Evolutionary conservation across 1,140 invertebrate genomes (phyloP).

Genomic region (Antheraea pernyi): DNA sequence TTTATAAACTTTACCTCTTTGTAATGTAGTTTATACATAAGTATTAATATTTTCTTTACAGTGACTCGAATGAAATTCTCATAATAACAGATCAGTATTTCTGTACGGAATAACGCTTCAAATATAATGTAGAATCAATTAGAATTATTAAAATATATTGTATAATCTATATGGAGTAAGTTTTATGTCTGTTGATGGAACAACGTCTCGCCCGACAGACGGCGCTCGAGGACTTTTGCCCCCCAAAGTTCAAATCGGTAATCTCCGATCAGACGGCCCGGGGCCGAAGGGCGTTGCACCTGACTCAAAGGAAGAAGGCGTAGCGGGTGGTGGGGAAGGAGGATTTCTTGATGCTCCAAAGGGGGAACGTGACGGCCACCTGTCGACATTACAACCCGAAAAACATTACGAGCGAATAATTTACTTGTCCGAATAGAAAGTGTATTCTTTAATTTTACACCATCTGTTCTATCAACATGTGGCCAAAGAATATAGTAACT

Average conservation of each 20-base stretch:
- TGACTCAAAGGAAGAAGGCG: constrained; percentile 13
- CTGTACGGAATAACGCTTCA: too few relatives aligned
- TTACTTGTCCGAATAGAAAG: not conserved
- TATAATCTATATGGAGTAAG: not conserved
- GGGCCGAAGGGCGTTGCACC: constrained; percentile 33
- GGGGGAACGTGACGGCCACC: constrained; percentile 13
- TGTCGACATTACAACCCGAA: constrained; percentile 11
- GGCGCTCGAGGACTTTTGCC: not conserved
- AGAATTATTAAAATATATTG: not conserved
- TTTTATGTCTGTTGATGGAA: not conserved
- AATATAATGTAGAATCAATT: too few relatives aligned
- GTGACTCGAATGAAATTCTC: too few relatives aligned
- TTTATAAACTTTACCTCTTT: too few relatives aligned
- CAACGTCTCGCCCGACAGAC: not conserved
- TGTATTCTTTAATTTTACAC: not conserved
- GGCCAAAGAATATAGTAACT: too few relatives aligned
- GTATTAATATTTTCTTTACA: too few relatives aligned
- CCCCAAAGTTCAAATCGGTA: not conserved
- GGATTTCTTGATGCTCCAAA: not conserved
- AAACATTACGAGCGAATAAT: not conserved
- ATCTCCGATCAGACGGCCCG: not conserved
- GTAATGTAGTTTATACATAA: too few relatives aligned
- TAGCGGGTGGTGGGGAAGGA: constrained; percentile 7
- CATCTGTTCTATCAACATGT: too few relatives aligned
- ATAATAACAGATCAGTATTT: too few relatives aligned